Percentiles rank a stretch among this genome's conserved stretches.
Conservation (phyloP, 2,888 invertebrate species). For the Phlogophora meticulosa region DNA sequence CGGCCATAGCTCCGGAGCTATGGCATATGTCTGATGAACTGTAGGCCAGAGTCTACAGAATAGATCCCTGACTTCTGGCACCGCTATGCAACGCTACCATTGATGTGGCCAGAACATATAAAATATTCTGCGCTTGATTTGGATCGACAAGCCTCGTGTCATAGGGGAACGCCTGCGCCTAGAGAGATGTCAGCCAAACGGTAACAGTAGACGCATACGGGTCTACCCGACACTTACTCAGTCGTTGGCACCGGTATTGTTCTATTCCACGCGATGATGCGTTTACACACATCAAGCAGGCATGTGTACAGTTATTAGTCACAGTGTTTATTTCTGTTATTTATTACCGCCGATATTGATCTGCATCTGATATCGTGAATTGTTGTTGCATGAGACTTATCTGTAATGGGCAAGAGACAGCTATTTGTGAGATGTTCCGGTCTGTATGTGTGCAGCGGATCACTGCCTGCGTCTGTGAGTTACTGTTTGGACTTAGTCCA, state of each 20-base stretch:
- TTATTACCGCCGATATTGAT: conserved; percentile 67
- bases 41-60: background rate
- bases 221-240: conserved; percentile 75
- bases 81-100: background rate
- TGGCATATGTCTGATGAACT: no score
- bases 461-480: conserved; percentile 16
- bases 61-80: background rate
- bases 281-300: conserved; percentile 50
- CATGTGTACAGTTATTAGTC: conserved; percentile 72
- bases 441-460: conserved; percentile 19
- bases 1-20: no score
- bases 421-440: conserved; percentile 37
- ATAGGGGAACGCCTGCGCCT: conserved; percentile 28
- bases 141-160: conserved; percentile 22
- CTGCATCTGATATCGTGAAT: conserved; percentile 56
- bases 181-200: conserved; percentile 30
- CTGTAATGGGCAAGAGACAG: conserved; percentile 11
- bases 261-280: conserved; percentile 81
- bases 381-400: conserved; percentile 38
- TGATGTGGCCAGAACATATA: background rate
- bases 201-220: conserved; percentile 61
- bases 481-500: conserved; percentile 17
- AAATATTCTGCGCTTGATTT: conserved; percentile 2
- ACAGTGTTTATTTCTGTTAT: conserved; percentile 73
- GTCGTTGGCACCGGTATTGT: conserved; percentile 76